These are phyloP conservation scores for Lagopus leucura DNA, from an alignment of 2,113 vertebrate genomes.

Conservation along the genomic window DNA sequence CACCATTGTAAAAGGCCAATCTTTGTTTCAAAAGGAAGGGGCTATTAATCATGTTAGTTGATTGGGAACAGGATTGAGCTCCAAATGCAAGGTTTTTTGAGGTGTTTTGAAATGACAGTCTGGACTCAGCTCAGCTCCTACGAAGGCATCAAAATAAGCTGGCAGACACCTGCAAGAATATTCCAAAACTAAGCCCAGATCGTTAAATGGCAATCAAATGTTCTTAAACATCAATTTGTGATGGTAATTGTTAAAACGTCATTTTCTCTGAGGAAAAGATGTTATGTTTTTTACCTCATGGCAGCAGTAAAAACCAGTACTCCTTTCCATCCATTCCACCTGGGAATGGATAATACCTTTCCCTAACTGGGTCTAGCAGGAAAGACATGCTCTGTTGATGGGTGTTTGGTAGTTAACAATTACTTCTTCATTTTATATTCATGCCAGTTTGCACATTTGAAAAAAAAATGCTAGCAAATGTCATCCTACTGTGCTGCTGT, in stretches of 20 bases:
- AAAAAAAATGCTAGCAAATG: background rate
- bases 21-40: background rate
- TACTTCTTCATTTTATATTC: background rate
- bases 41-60: background rate
- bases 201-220: background rate
- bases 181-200: background rate
- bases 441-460: constrained; percentile 8
- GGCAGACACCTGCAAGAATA: background rate
- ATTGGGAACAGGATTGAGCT: background rate
- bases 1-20: background rate
- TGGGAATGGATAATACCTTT: background rate
- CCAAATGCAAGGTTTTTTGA: background rate
- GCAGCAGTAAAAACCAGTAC: background rate
- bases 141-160: background rate
- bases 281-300: background rate
- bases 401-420: background rate
- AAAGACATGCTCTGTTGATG: background rate
- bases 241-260: background rate
- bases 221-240: background rate
- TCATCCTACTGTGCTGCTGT: background rate
- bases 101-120: background rate
- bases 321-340: background rate
- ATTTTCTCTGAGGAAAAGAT: background rate
- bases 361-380: background rate
- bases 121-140: background rate